A percentile compares a stretch with the other conserved stretches of the same genome.
phyloP scores from a whole-genome alignment of 1,140 invertebrate genomes.

The Lethrus apterus region DNA sequence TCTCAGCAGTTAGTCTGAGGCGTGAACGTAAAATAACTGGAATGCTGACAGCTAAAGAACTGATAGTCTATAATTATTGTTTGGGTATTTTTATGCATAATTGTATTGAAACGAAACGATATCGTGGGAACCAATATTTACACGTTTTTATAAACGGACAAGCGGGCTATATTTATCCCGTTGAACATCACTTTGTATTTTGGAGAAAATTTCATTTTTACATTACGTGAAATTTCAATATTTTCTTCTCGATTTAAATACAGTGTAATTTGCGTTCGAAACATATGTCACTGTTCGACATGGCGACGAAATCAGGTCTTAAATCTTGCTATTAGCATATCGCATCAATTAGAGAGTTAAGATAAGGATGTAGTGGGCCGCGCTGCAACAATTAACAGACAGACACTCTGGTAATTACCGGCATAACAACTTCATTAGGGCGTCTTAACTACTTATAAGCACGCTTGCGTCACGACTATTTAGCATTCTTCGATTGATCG shows the following conservation, averaged over 20 bases:
- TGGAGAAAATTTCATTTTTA: too few species aligned
- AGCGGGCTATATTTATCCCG: background rate
- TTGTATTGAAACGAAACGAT: slow-evolving; percentile 4
- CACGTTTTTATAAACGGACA: too few species aligned
- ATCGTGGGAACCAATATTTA: slow-evolving; percentile 10
- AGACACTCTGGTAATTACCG: slow-evolving; percentile 21
- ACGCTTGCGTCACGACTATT: too few species aligned
- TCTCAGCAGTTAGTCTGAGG: slow-evolving; percentile 10
- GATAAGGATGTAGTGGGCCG: slow-evolving; percentile 19
- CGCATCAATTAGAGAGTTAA: slow-evolving; percentile 18
- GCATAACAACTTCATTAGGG: slow-evolving; percentile 10
- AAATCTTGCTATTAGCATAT: slow-evolving; percentile 19
- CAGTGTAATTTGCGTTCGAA: background rate
- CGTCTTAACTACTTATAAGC: slow-evolving; percentile 3
- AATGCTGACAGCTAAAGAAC: slow-evolving; percentile 13
- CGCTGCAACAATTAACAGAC: slow-evolving; percentile 14
- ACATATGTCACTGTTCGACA: too few species aligned
- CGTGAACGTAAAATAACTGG: slow-evolving; percentile 10
- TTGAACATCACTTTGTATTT: too few species aligned
- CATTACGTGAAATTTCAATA: too few species aligned
- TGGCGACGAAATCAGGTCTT: too few species aligned
- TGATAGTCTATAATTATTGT: slow-evolving; percentile 13
- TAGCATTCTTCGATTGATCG: too few species aligned
- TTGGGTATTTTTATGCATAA: slow-evolving; percentile 9
- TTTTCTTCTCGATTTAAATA: too few species aligned